Evolutionary conservation across 2,888 invertebrate species (phyloP).

Genomic region (Blastobasis adustella): DNA sequence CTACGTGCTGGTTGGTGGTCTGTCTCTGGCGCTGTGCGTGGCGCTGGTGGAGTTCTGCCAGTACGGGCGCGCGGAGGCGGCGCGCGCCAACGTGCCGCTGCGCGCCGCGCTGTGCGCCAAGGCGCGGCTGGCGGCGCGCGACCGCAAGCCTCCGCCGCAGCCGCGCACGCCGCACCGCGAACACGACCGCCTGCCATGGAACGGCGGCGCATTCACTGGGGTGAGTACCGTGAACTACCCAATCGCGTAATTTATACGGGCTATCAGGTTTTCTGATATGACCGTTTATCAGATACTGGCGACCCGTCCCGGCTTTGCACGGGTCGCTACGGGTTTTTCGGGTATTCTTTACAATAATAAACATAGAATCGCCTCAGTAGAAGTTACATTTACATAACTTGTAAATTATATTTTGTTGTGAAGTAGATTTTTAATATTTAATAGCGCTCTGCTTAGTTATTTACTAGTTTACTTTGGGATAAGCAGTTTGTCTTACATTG

Average conservation of each 20-base stretch:
- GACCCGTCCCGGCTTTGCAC: not conserved
- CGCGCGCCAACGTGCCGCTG: slow-evolving; percentile 86
- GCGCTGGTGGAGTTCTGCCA: slow-evolving; percentile 96
- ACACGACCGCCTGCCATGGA: slow-evolving; percentile 64
- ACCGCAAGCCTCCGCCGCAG: slow-evolving; percentile 58
- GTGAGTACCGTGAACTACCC: slow-evolving; percentile 30
- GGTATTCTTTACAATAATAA: not conserved
- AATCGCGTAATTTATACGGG: not conserved
- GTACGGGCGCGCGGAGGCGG: slow-evolving; percentile 85
- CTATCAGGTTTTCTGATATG: too few species aligned
- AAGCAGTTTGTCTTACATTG: too few species aligned
- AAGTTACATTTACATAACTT: not conserved
- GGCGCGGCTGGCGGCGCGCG: not conserved
- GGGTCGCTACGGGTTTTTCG: not conserved
- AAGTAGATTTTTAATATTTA: too few species aligned
- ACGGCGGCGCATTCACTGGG: slow-evolving; percentile 62
- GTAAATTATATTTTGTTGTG: not conserved
- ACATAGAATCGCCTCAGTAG: not conserved
- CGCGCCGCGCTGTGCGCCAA: slow-evolving; percentile 89
- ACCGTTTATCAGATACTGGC: not conserved
- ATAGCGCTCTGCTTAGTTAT: too few species aligned
- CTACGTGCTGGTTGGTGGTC: not conserved
- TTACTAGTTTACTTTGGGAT: too few species aligned
- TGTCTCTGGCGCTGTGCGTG: slow-evolving; percentile 85
- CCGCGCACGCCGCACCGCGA: slow-evolving; percentile 51